A percentile compares a stretch with the other conserved stretches of the same genome.
phyloP scores from a whole-genome alignment of 1,140 invertebrate species.

The Aphis gossypii region DNA sequence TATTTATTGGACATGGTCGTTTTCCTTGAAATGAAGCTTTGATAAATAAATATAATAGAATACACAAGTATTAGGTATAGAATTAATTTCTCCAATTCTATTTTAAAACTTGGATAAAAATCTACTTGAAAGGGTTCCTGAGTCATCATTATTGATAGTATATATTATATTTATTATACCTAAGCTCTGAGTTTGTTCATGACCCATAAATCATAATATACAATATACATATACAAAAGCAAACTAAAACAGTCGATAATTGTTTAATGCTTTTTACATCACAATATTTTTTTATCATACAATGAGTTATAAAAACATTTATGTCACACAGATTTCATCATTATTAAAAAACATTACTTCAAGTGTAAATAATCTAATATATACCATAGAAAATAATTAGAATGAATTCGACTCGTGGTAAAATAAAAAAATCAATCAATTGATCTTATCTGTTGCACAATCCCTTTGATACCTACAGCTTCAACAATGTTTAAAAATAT shows the following conservation, averaged over 20 bases:
- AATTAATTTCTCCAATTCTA: not conserved
- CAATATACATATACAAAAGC: not conserved
- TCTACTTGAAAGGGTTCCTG: not conserved
- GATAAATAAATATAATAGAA: not conserved
- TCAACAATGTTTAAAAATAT: not conserved
- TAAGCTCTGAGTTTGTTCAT: not conserved
- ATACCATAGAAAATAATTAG: not conserved
- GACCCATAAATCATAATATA: not conserved
- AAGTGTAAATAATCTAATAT: not conserved
- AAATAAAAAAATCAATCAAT: not conserved
- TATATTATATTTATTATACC: not conserved
- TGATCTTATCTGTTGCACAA: not conserved
- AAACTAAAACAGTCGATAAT: not conserved
- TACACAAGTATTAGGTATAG: not conserved
- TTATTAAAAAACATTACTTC: not conserved
- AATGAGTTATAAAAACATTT: not conserved
- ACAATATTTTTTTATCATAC: not conserved
- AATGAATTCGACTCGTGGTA: not conserved
- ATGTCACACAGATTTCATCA: not conserved
- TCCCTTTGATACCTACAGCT: not conserved
- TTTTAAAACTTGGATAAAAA: slow-evolving; percentile 2
- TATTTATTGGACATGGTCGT: not conserved
- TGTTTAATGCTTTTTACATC: not conserved
- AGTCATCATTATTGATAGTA: slow-evolving; percentile 6
- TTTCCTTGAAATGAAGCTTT: slow-evolving; percentile 1